A percentile compares a stretch with the other conserved stretches of the same genome.
Evolutionary conservation across 2,888 invertebrate genomes (phyloP).

Genomic region (Spisula solida): DNA sequence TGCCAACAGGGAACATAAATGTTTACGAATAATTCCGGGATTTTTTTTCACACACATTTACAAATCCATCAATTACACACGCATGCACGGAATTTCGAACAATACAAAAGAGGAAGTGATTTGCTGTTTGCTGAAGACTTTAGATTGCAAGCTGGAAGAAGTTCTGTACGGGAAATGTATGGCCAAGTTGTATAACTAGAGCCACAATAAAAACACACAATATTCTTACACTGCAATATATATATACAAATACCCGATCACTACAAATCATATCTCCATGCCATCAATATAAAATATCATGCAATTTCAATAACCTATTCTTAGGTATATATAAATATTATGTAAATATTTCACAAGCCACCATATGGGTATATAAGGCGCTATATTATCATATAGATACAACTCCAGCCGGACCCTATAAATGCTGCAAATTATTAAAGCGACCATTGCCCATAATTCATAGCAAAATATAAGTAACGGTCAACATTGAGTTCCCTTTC

Average conservation of each 20-base stretch:
- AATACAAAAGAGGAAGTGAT: background rate
- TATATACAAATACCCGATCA: background rate
- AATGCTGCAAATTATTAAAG: constrained; percentile 10
- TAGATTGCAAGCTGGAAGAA: background rate
- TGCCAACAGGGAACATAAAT: background rate
- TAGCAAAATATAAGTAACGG: constrained; percentile 6
- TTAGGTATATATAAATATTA: background rate
- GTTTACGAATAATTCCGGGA: background rate
- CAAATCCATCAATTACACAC: background rate
- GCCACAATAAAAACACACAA: constrained; percentile 3
- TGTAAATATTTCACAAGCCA: constrained; percentile 9
- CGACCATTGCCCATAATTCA: constrained; percentile 8
- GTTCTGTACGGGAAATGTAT: background rate
- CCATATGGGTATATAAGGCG: constrained; percentile 1
- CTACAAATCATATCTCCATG: constrained; percentile 14
- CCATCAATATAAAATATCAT: background rate
- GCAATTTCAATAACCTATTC: constrained; percentile 9
- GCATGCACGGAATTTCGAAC: background rate
- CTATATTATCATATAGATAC: constrained; percentile 6
- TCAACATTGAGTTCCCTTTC: constrained; percentile 12
- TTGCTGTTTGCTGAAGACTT: background rate
- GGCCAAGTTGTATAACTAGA: background rate
- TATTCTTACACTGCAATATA: background rate
- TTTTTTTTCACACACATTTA: background rate
- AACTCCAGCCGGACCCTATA: background rate